phyloP scores from a whole-genome alignment of 1,140 invertebrate genomes.

The Aphelenchoides besseyi region DNA sequence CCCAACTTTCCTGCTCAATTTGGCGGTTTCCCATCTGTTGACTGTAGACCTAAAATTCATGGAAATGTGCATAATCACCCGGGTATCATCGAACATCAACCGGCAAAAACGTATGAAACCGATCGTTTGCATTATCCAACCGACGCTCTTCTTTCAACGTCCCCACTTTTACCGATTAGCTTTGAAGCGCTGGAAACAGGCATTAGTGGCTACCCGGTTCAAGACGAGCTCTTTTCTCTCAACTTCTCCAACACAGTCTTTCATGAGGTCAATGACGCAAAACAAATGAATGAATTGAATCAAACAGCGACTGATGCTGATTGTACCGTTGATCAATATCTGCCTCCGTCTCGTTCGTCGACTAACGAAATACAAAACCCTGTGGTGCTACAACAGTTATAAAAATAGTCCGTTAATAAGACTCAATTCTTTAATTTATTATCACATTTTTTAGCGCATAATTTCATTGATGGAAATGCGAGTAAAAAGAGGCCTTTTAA shows the following conservation, averaged over 20 bases:
- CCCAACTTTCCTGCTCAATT: neutral
- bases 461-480: neutral
- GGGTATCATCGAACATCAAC: neutral
- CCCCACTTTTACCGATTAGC: neutral
- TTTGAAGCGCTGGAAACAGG: neutral
- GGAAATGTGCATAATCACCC: neutral
- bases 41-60: neutral
- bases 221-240: neutral
- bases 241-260: neutral
- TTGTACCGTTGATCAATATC: too few species aligned
- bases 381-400: slow-evolving; percentile 58
- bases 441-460: neutral
- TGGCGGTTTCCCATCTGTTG: neutral
- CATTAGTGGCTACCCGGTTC: neutral
- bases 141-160: neutral
- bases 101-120: neutral
- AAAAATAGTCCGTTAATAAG: slow-evolving; percentile 12
- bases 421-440: neutral
- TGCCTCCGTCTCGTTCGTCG: slow-evolving; percentile 56
- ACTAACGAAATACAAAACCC: slow-evolving; percentile 55
- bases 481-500: neutral
- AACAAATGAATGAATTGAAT: neutral
- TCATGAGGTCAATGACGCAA: neutral
- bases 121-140: neutral
- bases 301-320: neutral